phyloP scores from a whole-genome alignment of 2,888 invertebrate species.

The Acanthococcus lagerstroemiae region DNA sequence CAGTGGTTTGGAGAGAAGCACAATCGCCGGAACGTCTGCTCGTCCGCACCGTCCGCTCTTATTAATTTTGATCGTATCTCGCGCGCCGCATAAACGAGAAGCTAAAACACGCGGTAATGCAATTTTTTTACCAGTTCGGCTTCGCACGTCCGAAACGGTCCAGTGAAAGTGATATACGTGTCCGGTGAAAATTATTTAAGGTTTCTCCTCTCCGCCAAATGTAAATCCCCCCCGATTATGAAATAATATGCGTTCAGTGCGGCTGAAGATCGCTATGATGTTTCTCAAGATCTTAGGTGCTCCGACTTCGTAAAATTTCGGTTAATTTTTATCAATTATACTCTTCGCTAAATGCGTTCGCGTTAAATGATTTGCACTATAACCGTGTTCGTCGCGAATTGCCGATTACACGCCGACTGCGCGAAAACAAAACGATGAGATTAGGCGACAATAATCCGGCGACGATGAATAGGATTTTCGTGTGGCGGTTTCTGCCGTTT shows the following conservation, averaged over 20 bases:
- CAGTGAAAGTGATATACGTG: conserved; percentile 30
- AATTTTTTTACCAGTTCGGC: conserved; percentile 5
- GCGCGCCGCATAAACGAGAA: conserved; percentile 1
- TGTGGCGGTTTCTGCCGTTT: not conserved
- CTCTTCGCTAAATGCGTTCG: not conserved
- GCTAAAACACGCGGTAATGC: too few species aligned
- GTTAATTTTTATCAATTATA: too few species aligned
- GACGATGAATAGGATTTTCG: not conserved
- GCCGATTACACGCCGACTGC: too few species aligned
- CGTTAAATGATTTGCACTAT: not conserved
- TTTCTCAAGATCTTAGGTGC: conserved; percentile 18
- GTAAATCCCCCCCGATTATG: conserved; percentile 13
- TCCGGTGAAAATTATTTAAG: conserved; percentile 19
- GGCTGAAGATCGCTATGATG: conserved; percentile 1
- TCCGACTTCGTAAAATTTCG: not conserved
- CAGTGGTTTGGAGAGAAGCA: too few species aligned
- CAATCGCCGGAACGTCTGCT: too few species aligned
- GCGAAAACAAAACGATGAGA: not conserved
- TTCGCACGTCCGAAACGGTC: conserved; percentile 18
- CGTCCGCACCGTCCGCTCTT: too few species aligned
- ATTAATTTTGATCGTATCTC: too few species aligned
- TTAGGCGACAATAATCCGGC: too few species aligned
- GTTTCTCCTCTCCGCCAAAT: conserved; percentile 13
- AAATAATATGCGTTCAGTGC: conserved; percentile 21
- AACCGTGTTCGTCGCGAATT: not conserved